Evolutionary conservation across 2,113 vertebrate species (phyloP), one percentile per base, ranked within the genome.

Genomic region (Lampris incognitus): DNA sequence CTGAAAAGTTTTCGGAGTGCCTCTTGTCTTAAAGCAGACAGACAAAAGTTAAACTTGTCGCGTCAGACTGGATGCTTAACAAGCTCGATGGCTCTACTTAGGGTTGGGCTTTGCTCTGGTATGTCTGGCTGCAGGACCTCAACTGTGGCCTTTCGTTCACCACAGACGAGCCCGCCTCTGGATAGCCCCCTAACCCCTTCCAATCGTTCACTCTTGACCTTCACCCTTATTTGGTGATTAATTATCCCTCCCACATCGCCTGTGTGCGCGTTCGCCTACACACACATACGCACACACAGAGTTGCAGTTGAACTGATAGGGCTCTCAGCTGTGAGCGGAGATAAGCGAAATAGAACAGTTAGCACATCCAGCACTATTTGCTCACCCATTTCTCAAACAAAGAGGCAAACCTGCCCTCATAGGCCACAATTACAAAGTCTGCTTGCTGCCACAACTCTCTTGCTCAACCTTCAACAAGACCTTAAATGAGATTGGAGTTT

Each of bases 351-450:
- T 41, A 66, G 78, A 86, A 77, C 78, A 77, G 88, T 85, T 85
- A 74, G 91, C 89, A 88, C 62, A 87, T 90, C 78, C 85, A 65
- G 76, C 74, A 36, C 57, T 92, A 72, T 93, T 93, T 94, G 86
- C 85, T 91, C 85, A 88, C 76, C 82, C 86, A 84, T 83, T 87
- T 85, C 81, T 92, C 90, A 94, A 92, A 94, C 89, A 92, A 70
- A 83, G 77, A 84, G 81, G 83, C 81, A 75, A 83, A 81, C 60
- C 63, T 76, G 71, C 78, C 69, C 81, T 85, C 88, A 92, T 90
- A 92, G 72, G 85, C 24, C 24, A 82, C 80, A 81, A 82, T 89
- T 82, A 88, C 90, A 91, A 89, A 90, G 89, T 88, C 87, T 87
- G 86, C 84, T 71, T 3, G 60, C 85, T 59, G 88, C 83, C 69